A percentile compares a stretch with the other conserved stretches of the same genome.
These are phyloP conservation scores for Taeniopygia guttata DNA, from an alignment of 2,797 vertebrate species.

Conservation along the genomic window DNA sequence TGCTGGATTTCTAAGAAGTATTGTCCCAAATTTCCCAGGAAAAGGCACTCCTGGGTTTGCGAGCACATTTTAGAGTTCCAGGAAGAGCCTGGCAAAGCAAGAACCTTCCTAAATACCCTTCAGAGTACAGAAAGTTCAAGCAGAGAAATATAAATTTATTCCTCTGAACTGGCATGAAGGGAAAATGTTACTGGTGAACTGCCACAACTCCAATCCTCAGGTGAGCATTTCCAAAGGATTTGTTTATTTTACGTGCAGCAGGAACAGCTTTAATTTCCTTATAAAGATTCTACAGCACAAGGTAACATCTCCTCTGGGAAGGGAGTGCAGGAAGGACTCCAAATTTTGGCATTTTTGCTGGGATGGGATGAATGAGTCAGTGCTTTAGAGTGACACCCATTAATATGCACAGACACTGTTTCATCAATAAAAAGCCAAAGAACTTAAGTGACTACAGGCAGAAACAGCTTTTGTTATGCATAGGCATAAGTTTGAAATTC, in stretches of 20 bases:
- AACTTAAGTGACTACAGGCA: background rate
- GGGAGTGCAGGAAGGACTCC: background rate
- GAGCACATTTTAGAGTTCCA: background rate
- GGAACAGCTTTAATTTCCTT: conserved; percentile 45
- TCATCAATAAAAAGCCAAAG: conserved; percentile 21
- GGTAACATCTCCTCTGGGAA: conserved; percentile 21
- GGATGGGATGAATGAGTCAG: background rate
- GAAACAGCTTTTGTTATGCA: conserved; percentile 30
- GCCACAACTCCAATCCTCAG: background rate
- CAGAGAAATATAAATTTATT: background rate
- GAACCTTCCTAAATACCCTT: background rate
- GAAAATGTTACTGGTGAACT: background rate
- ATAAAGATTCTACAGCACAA: conserved; percentile 33
- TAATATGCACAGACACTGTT: conserved; percentile 27
- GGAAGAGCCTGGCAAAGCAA: background rate
- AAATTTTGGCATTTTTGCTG: background rate
- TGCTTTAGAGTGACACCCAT: background rate
- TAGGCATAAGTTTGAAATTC: background rate
- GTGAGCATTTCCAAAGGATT: background rate
- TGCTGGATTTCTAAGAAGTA: background rate
- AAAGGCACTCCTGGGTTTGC: background rate
- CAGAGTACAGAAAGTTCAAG: background rate
- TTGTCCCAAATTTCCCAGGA: background rate
- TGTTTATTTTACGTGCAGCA: background rate
- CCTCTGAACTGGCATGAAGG: conserved; percentile 23